These are phyloP conservation scores for Adelges cooleyi DNA, from an alignment of 1,140 invertebrate genomes.

Conservation along the genomic window DNA sequence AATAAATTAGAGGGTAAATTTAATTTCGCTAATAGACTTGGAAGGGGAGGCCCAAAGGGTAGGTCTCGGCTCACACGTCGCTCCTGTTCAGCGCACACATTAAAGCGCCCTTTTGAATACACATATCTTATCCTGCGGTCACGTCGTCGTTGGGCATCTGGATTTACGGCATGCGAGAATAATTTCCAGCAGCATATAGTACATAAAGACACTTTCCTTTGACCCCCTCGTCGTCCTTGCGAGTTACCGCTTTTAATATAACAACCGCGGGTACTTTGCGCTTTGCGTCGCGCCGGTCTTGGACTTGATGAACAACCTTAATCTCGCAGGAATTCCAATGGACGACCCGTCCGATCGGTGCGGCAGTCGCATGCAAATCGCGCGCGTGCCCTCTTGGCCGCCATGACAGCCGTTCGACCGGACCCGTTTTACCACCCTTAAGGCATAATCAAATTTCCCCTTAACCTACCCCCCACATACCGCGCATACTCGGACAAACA, in stretches of 20 bases:
- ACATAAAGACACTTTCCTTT: background rate
- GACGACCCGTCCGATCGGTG: background rate
- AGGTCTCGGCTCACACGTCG: too few relatives aligned
- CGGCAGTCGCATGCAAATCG: background rate
- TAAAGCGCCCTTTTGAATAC: background rate
- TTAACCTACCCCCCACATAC: too few relatives aligned
- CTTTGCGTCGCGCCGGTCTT: background rate
- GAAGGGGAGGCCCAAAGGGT: background rate
- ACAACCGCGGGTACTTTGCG: background rate
- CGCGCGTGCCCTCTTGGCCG: background rate
- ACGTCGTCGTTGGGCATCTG: background rate
- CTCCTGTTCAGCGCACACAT: background rate
- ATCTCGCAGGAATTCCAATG: background rate
- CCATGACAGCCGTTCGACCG: too few relatives aligned
- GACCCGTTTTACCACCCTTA: too few relatives aligned
- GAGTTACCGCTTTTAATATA: conserved; percentile 25
- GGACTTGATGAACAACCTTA: background rate
- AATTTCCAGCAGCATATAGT: conserved; percentile 13
- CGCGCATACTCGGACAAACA: too few relatives aligned
- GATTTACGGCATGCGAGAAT: conserved; percentile 21
- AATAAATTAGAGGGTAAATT: conserved; percentile 8
- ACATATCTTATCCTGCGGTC: background rate
- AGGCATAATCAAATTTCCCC: too few relatives aligned
- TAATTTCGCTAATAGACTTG: conserved; percentile 25
- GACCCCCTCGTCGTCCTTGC: conserved; percentile 5